Conservation (phyloP, 2,113 vertebrate species). For the Caretta caretta region DNA sequence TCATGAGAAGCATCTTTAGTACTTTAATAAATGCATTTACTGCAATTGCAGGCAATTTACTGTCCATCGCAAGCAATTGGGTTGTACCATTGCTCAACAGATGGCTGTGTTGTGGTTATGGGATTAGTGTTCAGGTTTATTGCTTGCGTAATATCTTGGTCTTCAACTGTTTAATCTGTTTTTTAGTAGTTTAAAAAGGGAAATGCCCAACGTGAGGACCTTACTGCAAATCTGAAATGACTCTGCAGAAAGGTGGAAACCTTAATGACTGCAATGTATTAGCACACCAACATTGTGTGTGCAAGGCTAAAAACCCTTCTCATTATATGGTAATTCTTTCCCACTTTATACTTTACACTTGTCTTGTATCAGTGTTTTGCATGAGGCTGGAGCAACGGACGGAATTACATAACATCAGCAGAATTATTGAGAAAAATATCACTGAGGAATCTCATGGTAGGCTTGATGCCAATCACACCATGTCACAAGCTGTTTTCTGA, state of each 20-base stretch:
- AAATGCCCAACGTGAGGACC: background rate
- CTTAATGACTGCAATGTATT: background rate
- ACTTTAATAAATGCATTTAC: background rate
- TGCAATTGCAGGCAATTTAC: background rate
- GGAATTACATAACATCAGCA: conserved; percentile 53
- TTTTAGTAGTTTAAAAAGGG: conserved; percentile 52
- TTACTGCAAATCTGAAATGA: conserved; percentile 23
- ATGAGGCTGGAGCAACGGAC: conserved; percentile 57
- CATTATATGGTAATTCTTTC: conserved; percentile 61
- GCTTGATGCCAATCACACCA: background rate
- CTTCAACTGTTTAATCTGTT: background rate
- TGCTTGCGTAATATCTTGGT: background rate
- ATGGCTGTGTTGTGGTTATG: background rate
- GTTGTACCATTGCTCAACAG: background rate
- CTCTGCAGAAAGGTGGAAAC: conserved; percentile 22
- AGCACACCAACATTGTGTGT: conserved; percentile 14
- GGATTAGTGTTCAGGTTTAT: conserved; percentile 7
- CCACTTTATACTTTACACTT: background rate
- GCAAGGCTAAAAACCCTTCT: conserved; percentile 1
- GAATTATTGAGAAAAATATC: conserved; percentile 10
- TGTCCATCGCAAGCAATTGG: background rate
- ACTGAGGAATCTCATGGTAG: conserved; percentile 3
- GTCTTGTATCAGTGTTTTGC: conserved; percentile 35
- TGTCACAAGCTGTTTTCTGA: background rate
- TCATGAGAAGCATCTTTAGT: background rate